phyloP scores from a whole-genome alignment of 2,888 invertebrate genomes.

The Tiliacea aurago region DNA sequence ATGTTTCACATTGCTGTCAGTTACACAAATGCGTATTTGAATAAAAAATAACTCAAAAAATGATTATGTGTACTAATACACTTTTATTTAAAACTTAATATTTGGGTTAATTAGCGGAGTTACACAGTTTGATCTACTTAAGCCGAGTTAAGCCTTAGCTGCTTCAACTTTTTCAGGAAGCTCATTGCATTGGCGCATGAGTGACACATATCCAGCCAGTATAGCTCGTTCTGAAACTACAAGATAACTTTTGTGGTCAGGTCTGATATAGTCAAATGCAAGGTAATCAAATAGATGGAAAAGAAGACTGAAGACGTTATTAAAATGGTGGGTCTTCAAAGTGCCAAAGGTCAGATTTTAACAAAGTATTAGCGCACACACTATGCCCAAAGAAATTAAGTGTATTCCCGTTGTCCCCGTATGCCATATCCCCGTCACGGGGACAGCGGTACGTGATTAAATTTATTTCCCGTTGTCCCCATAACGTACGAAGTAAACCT shows the following conservation, averaged over 20 bases:
- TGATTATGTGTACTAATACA: not conserved
- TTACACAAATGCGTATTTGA: too few species aligned
- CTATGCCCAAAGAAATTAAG: too few species aligned
- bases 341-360: not conserved
- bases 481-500: too few species aligned
- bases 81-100: slow-evolving; percentile 44
- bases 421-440: too few species aligned
- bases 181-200: slow-evolving; percentile 73
- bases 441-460: too few species aligned
- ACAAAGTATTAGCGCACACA: not conserved
- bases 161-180: slow-evolving; percentile 68
- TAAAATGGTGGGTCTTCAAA: too few species aligned
- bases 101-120: not conserved
- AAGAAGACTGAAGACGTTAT: not conserved
- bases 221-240: slow-evolving; percentile 76
- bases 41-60: not conserved
- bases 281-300: not conserved
- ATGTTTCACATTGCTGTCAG: not conserved
- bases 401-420: too few species aligned
- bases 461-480: too few species aligned
- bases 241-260: not conserved
- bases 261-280: not conserved
- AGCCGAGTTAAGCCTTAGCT: slow-evolving; percentile 61
- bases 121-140: slow-evolving; percentile 41
- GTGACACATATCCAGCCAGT: slow-evolving; percentile 69